Base-by-base conservation (phyloP, 2,797 vertebrate species). In the Chelon auratus region DNA sequence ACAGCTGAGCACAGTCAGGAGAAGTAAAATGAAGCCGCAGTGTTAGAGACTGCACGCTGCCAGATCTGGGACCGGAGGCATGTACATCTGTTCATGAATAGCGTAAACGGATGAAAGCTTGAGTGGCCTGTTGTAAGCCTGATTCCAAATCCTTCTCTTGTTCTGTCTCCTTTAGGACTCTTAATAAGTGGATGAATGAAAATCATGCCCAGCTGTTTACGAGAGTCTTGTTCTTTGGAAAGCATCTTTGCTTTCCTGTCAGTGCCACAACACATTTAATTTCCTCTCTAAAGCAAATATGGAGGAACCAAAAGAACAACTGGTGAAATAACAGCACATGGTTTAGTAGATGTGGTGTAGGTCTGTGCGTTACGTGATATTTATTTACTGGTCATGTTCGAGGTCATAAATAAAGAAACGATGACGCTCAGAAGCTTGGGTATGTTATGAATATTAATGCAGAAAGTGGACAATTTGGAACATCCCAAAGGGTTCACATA, bases 11-110 rank as follows among this genome's bases (percentile, higher is more conserved):
- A 67, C 51, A 42, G 26, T 52, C 12, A 13, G 3, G 14, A 39
- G n/a, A 33, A 9, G 18, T 14, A 26, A 10, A 22, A 1, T 14
- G 15, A 22, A 62, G 22, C 54, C 15, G 4, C 4, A 54, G 33
- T 75, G 12, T 58, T 2, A 51, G 30, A 60, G 64, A 48, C 40
- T 30, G 17, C 12, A 33, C 68, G 43, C 67, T 47, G 60, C 36
- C 5, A 36, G 70, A 37, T 62, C 39, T 57, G 63, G 73, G 65
- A 51, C 71, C 36, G 2, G 48, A 78, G 69, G 77, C 72, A 62
- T 62, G 11, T 24, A 87, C 83, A 83, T 89, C 81, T 87, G 78
- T 55, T 80, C 77, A 72, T 75, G 75, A 84, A 82, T 60, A 37
- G 65, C 12, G 9, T 43, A 14, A 45, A 59, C 43, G 39, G 52